These are phyloP conservation scores for Aurelia aurita complex sp. Pacific DNA, from an alignment of 30 jellyfish, hydroid and myxozoan genomes.

Conservation along the genomic window DNA sequence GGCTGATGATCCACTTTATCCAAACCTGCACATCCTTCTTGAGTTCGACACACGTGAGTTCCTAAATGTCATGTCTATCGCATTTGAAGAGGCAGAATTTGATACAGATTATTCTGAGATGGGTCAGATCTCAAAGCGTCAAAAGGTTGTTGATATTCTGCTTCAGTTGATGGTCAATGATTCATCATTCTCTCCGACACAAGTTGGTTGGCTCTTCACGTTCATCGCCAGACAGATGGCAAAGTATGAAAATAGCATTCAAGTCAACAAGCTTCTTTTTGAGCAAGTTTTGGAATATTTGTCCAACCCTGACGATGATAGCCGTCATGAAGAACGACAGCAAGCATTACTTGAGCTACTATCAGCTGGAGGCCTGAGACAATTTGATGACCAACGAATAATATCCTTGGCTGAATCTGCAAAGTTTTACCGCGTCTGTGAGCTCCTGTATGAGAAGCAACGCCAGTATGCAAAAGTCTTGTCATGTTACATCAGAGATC, in stretches of 20 bases:
- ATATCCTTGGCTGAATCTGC: conserved; percentile 94
- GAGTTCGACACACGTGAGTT: conserved; percentile 95
- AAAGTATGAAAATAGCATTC: conserved; percentile 71
- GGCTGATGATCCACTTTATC: conserved; percentile 74
- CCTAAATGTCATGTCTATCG: conserved; percentile 90
- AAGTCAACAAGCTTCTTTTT: conserved; percentile 88
- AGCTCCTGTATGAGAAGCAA: conserved; percentile 77
- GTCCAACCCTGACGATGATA: conserved; percentile 91
- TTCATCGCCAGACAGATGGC: conserved; percentile 99
- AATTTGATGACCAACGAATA: conserved; percentile 83
- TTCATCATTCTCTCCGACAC: conserved; percentile 88
- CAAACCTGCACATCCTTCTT: conserved; percentile 76
- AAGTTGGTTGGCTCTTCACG: conserved; percentile 93
- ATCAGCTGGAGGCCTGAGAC: conserved; percentile 95
- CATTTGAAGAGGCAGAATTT: conserved; percentile 97
- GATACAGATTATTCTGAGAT: conserved; percentile 44
- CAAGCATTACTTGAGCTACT: conserved; percentile 93
- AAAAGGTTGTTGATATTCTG: conserved; percentile 86
- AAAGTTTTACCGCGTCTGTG: conserved; percentile 97
- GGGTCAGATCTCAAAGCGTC: conserved; percentile 90
- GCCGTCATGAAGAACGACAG: conserved; percentile 97
- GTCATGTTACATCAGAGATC: conserved; percentile 94
- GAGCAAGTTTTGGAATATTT: conserved; percentile 95
- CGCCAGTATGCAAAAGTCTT: conserved; percentile 78
- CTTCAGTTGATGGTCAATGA: conserved; percentile 93